Evolutionary conservation across 2,113 vertebrate species (phyloP), one percentile per base, ranked within the genome.

Genomic region (Nematolebias whitei): DNA sequence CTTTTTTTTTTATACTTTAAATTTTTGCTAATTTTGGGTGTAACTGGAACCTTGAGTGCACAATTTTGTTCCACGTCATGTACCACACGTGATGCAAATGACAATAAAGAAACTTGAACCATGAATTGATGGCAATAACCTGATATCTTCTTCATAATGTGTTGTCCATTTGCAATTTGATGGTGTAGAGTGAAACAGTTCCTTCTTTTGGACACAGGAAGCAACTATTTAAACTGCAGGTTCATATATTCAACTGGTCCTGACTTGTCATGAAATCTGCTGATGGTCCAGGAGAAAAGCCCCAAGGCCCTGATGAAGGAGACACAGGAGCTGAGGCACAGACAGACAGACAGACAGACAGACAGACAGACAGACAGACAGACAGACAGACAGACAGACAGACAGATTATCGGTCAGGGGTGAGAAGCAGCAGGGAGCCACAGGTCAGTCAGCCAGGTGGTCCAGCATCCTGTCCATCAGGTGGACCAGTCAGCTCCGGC

Each of bases 401-500:
- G 47, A 57, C 63, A 13, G 44, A 9, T 80, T 72, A 79, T 59
- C 85, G 66, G 81, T 62, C 79, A 88, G 73, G 86, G 75, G 85
- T 85, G 83, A 85, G 73, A 69, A 84, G 84, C 80, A 68, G 74
- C 56, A 5, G 63, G 67, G 71, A 72, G 65, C 62, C 63, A 68
- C 44, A 79, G 84, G 85, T 90, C 89, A 84, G 52, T 64, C 40
- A 35, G 45, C 85, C 85, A 85, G 86, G 89, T 88, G 89, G 89
- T 83, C 85, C 32, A n/a, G 76, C 86, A 84, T 56, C 79, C 76
- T 63, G 81, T 79, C 72, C 69, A 45, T 64, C 45, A 62, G 22
- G 57, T 57, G 54, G 32, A 35, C 10, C 32, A 35, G 50, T 63
- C 58, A 23, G 13, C 20, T 1, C 23, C 0, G 58, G 51, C 76